Percentiles rank a stretch among this genome's conserved stretches.
Conservation (phyloP, 2,888 invertebrate genomes). For the Melipona beecheii region DNA sequence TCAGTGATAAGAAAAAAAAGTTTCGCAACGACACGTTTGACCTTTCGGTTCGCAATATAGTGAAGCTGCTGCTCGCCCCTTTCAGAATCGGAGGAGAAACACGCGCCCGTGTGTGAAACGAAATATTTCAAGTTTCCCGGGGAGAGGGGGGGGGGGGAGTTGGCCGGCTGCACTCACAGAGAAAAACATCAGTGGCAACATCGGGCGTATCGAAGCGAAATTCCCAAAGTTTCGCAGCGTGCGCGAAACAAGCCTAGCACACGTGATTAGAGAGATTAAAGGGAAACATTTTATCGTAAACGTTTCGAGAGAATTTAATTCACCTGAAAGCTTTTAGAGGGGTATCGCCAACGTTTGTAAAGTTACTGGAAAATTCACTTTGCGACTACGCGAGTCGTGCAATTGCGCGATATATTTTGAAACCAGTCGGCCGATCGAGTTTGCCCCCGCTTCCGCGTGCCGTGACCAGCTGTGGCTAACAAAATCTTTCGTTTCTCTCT, state of each 20-base stretch:
- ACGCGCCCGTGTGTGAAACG: background rate
- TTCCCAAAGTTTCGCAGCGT: conserved; percentile 58
- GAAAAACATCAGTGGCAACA: conserved; percentile 22
- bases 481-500: conserved; percentile 31
- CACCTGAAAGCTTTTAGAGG: conserved; percentile 68
- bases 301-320: conserved; percentile 68
- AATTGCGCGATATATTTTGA: conserved; percentile 57
- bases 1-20: too few relatives aligned
- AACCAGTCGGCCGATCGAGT: conserved; percentile 46
- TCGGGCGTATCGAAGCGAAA: conserved; percentile 46
- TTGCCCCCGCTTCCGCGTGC: conserved; percentile 40
- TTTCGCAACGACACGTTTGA: too few relatives aligned
- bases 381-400: conserved; percentile 39
- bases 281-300: conserved; percentile 70
- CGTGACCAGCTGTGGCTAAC: conserved; percentile 8
- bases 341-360: conserved; percentile 54
- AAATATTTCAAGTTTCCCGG: conserved; percentile 18
- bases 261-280: conserved; percentile 70
- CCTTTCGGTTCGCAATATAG: background rate
- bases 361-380: conserved; percentile 63
- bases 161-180: background rate
- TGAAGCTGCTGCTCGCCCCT: background rate
- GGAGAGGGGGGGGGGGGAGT: background rate
- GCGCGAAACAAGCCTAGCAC: conserved; percentile 51
- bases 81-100: background rate